A percentile compares a stretch with the other conserved stretches of the same genome.
Evolutionary conservation across 2,113 vertebrate genomes (phyloP).

Genomic region (Phaethon lepturus): DNA sequence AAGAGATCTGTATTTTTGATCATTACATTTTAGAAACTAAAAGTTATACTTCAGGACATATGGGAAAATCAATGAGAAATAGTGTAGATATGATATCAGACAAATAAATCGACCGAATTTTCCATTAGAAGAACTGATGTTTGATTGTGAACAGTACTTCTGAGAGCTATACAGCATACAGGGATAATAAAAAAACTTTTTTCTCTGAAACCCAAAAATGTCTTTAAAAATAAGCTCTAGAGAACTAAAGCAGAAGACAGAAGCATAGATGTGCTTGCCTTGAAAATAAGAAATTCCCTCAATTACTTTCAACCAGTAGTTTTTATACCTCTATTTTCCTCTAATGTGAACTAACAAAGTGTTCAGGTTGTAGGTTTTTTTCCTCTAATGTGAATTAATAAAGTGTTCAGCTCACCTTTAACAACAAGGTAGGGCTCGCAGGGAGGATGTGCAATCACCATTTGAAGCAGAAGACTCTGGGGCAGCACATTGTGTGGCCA

Average conservation of each 20-base stretch:
- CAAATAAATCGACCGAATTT: not conserved
- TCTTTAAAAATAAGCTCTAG: not conserved
- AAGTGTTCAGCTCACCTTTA: not conserved
- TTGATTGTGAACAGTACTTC: not conserved
- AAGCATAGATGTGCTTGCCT: not conserved
- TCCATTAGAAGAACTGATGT: not conserved
- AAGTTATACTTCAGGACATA: not conserved
- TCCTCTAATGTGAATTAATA: not conserved
- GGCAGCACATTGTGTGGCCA: not conserved
- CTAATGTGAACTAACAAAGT: not conserved
- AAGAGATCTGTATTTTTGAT: not conserved
- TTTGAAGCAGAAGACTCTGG: not conserved
- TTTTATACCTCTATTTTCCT: not conserved
- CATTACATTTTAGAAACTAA: not conserved
- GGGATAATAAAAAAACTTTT: not conserved
- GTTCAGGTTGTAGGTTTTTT: not conserved
- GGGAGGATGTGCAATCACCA: not conserved
- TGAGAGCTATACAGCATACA: not conserved
- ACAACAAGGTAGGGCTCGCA: not conserved
- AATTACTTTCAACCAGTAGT: not conserved
- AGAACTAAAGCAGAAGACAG: not conserved
- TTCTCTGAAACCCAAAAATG: not conserved
- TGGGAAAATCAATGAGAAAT: not conserved
- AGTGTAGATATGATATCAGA: not conserved
- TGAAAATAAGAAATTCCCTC: not conserved